These are phyloP conservation scores for Mixornis gularis DNA, from an alignment of 2,113 vertebrate genomes.

Conservation along the genomic window DNA sequence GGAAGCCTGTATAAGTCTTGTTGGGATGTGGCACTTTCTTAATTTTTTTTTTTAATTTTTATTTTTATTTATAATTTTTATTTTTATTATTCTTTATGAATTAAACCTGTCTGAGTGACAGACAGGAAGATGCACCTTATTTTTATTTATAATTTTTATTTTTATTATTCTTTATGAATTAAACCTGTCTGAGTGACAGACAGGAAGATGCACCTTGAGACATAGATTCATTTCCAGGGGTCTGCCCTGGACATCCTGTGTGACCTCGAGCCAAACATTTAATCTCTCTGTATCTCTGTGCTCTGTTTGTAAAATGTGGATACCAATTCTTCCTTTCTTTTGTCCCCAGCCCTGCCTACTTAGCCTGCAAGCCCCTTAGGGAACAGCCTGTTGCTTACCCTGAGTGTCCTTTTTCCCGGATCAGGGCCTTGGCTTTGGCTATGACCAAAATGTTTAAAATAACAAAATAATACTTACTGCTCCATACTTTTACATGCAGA, in stretches of 20 bases:
- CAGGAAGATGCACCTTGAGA: background rate
- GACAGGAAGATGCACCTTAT: background rate
- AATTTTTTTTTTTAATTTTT: background rate
- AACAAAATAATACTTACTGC: background rate
- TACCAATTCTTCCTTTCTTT: slow-evolving; percentile 6
- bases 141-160: too few relatives aligned
- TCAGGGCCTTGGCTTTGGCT: background rate
- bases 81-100: background rate
- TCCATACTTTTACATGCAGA: background rate
- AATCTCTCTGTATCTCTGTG: background rate
- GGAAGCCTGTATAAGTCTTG: background rate
- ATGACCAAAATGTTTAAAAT: background rate
- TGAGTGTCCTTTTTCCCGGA: background rate
- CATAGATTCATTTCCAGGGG: background rate
- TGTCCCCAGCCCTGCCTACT: background rate
- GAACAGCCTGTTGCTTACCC: background rate
- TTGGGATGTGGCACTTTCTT: background rate
- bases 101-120: background rate
- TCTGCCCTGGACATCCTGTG: background rate
- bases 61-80: too few relatives aligned
- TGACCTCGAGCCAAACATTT: background rate
- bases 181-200: background rate
- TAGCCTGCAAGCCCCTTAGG: background rate
- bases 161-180: background rate
- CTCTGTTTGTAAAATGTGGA: background rate